These are phyloP conservation scores for Rachycentron canadum DNA, from an alignment of 2,797 vertebrate genomes.

Conservation along the genomic window DNA sequence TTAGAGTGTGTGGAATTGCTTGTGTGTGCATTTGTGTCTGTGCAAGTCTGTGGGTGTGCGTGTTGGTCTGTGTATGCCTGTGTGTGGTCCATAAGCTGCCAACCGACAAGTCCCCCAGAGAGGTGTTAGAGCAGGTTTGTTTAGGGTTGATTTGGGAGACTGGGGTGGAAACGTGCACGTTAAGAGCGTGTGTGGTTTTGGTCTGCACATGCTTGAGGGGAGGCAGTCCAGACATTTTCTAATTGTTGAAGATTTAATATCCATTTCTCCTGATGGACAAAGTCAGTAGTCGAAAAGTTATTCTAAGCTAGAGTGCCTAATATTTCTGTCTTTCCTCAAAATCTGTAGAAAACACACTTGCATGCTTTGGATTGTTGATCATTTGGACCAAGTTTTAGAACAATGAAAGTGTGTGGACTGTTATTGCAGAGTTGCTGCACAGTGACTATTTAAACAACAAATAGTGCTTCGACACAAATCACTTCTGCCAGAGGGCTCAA, in stretches of 20 bases:
- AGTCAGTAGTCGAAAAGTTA: constrained; percentile 29
- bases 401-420: constrained; percentile 61
- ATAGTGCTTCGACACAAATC: constrained; percentile 60
- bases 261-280: constrained; percentile 46
- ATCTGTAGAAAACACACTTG: constrained; percentile 35
- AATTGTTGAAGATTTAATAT: constrained; percentile 58
- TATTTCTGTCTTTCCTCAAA: constrained; percentile 28
- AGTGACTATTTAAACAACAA: constrained; percentile 74
- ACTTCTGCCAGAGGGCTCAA: constrained; percentile 54
- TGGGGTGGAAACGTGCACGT: constrained; percentile 54
- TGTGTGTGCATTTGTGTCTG: constrained; percentile 62
- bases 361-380: constrained; percentile 57
- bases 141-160: constrained; percentile 76
- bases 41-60: constrained; percentile 40
- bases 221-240: constrained; percentile 72
- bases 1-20: constrained; percentile 82
- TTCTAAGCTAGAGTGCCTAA: constrained; percentile 14
- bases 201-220: constrained; percentile 50
- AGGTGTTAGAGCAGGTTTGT: constrained; percentile 82
- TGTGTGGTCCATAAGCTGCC: constrained; percentile 82
- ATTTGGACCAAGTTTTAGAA: constrained; percentile 67
- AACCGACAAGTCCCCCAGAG: constrained; percentile 80
- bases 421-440: constrained; percentile 63
- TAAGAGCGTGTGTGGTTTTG: constrained; percentile 45
- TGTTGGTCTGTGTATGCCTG: constrained; percentile 39